Conservation (phyloP, 2,113 vertebrate species). For the Dipodomys spectabilis region DNA sequence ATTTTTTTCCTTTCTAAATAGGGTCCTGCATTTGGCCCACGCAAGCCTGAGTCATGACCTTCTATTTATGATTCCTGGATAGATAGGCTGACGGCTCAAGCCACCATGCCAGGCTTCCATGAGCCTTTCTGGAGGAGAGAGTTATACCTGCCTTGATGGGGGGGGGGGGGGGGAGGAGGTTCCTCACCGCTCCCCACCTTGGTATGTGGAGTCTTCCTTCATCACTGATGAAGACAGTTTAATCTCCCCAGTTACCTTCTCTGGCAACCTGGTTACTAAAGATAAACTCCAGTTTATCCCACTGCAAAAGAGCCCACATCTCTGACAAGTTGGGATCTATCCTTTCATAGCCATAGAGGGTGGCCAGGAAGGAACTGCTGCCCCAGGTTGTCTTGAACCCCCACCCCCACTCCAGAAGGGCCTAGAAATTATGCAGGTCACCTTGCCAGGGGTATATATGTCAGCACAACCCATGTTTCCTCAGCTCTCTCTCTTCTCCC, state of each 20-base stretch:
- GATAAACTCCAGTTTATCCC: neutral
- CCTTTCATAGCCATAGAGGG: neutral
- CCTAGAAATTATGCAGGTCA: fast-evolving
- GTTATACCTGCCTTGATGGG: too few species aligned
- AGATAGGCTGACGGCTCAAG: too few species aligned
- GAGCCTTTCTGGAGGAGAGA: too few species aligned
- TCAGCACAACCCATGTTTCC: neutral
- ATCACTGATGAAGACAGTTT: fast-evolving
- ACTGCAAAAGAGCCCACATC: neutral
- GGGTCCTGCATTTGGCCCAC: too few species aligned
- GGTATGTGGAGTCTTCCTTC: neutral
- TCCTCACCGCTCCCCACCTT: neutral
- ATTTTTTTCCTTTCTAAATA: too few species aligned
- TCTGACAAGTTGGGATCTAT: too few species aligned
- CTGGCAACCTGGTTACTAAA: neutral
- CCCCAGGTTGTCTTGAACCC: neutral
- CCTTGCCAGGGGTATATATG: neutral
- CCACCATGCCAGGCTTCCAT: too few species aligned
- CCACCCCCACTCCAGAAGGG: neutral
- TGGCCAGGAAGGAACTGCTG: neutral
- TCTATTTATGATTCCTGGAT: too few species aligned
- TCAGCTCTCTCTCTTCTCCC: neutral
- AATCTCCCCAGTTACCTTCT: neutral
- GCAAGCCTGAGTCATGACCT: too few species aligned
- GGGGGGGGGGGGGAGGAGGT: too few species aligned